A percentile compares a stretch with the other conserved stretches of the same genome.
Evolutionary conservation across 1,140 invertebrate species (phyloP).

Genomic region (Fopius arisanus): DNA sequence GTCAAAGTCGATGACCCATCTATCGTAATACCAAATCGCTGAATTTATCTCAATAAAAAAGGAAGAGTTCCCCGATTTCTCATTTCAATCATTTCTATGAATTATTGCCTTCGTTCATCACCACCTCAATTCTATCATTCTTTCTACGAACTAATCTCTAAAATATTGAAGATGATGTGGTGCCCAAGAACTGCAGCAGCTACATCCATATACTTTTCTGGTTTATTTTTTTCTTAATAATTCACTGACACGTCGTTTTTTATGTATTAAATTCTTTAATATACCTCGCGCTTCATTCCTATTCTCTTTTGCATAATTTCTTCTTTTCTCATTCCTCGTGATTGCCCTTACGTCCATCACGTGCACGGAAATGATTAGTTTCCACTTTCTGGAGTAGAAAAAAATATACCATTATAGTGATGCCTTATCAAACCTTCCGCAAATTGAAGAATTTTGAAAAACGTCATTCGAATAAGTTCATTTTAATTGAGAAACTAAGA

Average conservation of each 20-base stretch:
- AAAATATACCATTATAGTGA: too few relatives aligned
- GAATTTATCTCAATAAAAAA: conserved; percentile 30
- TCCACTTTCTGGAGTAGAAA: too few relatives aligned
- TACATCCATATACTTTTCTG: background rate
- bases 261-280: background rate
- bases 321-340: background rate
- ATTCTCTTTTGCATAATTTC: background rate
- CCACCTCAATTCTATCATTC: background rate
- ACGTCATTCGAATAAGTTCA: too few relatives aligned
- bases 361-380: too few relatives aligned
- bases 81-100: background rate
- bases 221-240: background rate
- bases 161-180: too few relatives aligned
- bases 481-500: too few relatives aligned
- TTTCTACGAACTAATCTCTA: background rate
- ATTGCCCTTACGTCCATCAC: too few relatives aligned
- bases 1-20: conserved; percentile 41
- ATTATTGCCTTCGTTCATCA: background rate
- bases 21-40: background rate
- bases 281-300: background rate
- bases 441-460: too few relatives aligned
- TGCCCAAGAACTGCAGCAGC: too few relatives aligned
- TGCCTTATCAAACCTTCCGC: too few relatives aligned
- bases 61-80: background rate
- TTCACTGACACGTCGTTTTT: background rate